A percentile compares a stretch with the other conserved stretches of the same genome.
Evolutionary conservation across 2,113 vertebrate genomes (phyloP).

Genomic region (Ascaphus truei): DNA sequence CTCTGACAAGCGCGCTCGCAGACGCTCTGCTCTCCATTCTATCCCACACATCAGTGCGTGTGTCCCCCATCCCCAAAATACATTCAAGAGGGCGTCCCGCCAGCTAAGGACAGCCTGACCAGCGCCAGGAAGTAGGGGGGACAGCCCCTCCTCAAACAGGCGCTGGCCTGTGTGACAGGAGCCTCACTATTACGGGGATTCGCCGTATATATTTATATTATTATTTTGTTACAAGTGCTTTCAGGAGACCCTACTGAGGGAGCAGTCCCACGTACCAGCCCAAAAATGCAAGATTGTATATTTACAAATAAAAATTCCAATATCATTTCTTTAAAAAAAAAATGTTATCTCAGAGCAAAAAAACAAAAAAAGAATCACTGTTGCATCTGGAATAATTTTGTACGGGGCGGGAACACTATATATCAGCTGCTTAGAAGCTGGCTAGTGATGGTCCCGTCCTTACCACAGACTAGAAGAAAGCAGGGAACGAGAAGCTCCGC

Average conservation of each 20-base stretch:
- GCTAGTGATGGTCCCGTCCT: background rate
- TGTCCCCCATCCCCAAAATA: constrained; percentile 25
- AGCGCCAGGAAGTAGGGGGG: constrained; percentile 37
- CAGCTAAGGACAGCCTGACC: constrained; percentile 22
- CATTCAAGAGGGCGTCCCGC: constrained; percentile 27
- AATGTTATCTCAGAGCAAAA: constrained; percentile 32
- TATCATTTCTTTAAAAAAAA: too few species aligned
- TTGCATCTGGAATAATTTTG: too few species aligned
- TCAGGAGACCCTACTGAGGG: background rate
- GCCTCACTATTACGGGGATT: background rate
- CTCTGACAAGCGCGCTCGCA: constrained; percentile 5
- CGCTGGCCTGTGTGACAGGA: constrained; percentile 31
- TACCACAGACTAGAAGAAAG: background rate
- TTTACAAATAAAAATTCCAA: too few species aligned
- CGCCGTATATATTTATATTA: background rate
- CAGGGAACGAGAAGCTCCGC: too few species aligned
- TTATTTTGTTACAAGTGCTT: background rate
- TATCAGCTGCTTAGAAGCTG: background rate
- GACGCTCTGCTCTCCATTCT: background rate
- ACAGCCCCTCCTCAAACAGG: background rate
- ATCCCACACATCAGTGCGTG: too few species aligned
- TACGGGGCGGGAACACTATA: background rate
- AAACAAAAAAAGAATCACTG: too few species aligned
- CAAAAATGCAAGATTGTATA: too few species aligned
- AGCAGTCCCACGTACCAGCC: constrained; percentile 16